phyloP scores from a whole-genome alignment of 1,140 invertebrate species.

The Apis laboriosa region DNA sequence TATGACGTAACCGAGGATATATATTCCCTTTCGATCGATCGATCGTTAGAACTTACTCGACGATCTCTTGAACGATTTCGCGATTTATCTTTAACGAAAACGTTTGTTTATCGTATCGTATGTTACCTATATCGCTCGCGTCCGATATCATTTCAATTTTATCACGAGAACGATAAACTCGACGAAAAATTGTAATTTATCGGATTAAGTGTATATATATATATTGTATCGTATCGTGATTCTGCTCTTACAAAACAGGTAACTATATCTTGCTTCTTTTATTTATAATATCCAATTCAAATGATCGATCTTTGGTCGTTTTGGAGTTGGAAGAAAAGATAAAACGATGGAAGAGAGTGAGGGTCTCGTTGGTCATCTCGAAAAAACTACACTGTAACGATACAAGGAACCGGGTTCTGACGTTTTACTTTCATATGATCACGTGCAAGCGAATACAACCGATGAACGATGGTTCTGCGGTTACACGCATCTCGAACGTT shows the following conservation, averaged over 20 bases:
- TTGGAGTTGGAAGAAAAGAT: too few species aligned
- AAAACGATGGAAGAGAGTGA: too few species aligned
- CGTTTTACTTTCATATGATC: conserved; percentile 15
- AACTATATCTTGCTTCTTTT: too few species aligned
- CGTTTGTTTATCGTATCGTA: too few species aligned
- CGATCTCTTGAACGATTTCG: neutral
- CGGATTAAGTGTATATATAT: too few species aligned
- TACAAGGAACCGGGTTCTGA: neutral
- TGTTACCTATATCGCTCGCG: neutral
- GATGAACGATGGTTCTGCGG: conserved; percentile 60
- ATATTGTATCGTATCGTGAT: too few species aligned
- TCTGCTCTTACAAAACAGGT: too few species aligned
- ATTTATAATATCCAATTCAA: too few species aligned
- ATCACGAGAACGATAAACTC: conserved; percentile 7
- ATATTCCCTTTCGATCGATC: neutral
- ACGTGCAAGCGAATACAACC: neutral
- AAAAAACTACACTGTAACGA: neutral
- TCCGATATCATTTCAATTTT: neutral
- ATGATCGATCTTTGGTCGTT: too few species aligned
- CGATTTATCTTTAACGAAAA: neutral
- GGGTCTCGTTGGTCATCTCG: too few species aligned
- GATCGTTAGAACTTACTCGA: too few species aligned
- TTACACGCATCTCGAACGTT: conserved; percentile 76
- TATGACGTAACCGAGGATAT: neutral
- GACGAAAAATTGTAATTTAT: neutral